phyloP scores from a whole-genome alignment of 2,888 invertebrate genomes.

The Zygothrica quintamaculata region DNA sequence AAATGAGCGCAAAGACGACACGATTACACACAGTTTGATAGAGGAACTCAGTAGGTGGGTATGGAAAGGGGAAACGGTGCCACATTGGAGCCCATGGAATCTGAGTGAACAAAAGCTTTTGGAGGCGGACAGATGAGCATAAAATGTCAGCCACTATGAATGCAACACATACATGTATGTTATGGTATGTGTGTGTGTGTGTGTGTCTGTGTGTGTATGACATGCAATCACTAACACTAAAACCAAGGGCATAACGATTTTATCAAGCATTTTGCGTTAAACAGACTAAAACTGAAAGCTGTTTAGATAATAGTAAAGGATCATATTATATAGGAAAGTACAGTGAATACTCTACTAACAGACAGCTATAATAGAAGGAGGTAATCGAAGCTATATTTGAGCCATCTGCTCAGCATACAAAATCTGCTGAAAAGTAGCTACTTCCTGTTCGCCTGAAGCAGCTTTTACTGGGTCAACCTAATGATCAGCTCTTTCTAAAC shows the following conservation, averaged over 20 bases:
- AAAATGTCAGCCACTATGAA: slow-evolving; percentile 56
- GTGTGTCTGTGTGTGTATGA: slow-evolving; percentile 9
- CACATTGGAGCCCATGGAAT: slow-evolving; percentile 9
- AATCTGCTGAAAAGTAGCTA: too few relatives aligned
- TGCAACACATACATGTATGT: slow-evolving; percentile 19
- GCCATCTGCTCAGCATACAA: too few relatives aligned
- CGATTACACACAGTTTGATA: slow-evolving; percentile 36
- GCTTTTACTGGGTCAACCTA: too few relatives aligned
- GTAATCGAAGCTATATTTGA: too few relatives aligned
- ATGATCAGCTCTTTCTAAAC: too few relatives aligned
- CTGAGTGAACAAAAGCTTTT: slow-evolving; percentile 31
- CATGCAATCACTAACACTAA: slow-evolving; percentile 20
- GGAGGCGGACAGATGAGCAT: slow-evolving; percentile 48
- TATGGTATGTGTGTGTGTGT: slow-evolving; percentile 10
- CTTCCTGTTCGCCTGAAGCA: too few relatives aligned
- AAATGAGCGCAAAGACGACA: slow-evolving; percentile 65
- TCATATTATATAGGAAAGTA: too few relatives aligned
- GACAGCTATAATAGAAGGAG: too few relatives aligned
- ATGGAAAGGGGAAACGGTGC: slow-evolving; percentile 11
- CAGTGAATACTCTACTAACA: too few relatives aligned
- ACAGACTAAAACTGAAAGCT: too few relatives aligned
- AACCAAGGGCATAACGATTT: slow-evolving; percentile 14
- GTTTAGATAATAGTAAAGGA: too few relatives aligned
- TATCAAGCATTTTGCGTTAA: neutral
- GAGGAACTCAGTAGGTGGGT: slow-evolving; percentile 8